Base-by-base conservation (phyloP, 2,113 vertebrate species). In the Tamias sibiricus region DNA sequence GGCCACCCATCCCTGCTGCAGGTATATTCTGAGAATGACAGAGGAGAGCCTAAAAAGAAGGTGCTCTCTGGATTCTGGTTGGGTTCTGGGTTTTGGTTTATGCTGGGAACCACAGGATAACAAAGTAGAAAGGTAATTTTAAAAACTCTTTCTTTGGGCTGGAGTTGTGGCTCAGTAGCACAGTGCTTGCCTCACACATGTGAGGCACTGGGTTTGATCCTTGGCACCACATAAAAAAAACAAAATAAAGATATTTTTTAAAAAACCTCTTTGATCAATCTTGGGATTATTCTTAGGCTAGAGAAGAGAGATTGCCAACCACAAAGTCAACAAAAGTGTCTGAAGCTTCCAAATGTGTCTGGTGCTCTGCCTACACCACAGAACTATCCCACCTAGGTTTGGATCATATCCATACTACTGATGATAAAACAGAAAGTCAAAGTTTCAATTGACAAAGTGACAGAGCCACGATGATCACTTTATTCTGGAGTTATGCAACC, bases 361-460 rank as follows among this genome's bases (percentile, higher is more conserved):
- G 59, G 20, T 13, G 10, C 22, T 82, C 24, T 93, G 47, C n/a
- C 40, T 20, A 1, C 0, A 85, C 32, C 26, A 32, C 4, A 87
- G n/a, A 12, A 42, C n/a, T 17, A 14, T 72, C 35, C 32, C 32
- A 28, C 19, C 59, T 5, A 54, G 40, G 22, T 57, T 12, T 77
- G 24, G 20, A 69, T 81, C 72, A 75, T 14, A 54, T 37, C 42
- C 42, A 49, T 54, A 40, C 62, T 62, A 87, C 9, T 42, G 14
- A 22, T 3, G 40, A 44, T 30, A 35, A 83, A 47, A 90, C 12
- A 64, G 1, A 91, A 28, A 76, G 49, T 52, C 49, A 17, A 68
- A n/a, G 40, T 74, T 96, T 20, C 64, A 52, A 96, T 35, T 90
- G 66, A 88, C 52, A 47, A 83, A 93, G 32, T 32, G n/a, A n/a